Evolutionary conservation across 1,140 invertebrate species (phyloP), one percentile per base, ranked within the genome.

Genomic region (Drosophila punjabiensis): DNA sequence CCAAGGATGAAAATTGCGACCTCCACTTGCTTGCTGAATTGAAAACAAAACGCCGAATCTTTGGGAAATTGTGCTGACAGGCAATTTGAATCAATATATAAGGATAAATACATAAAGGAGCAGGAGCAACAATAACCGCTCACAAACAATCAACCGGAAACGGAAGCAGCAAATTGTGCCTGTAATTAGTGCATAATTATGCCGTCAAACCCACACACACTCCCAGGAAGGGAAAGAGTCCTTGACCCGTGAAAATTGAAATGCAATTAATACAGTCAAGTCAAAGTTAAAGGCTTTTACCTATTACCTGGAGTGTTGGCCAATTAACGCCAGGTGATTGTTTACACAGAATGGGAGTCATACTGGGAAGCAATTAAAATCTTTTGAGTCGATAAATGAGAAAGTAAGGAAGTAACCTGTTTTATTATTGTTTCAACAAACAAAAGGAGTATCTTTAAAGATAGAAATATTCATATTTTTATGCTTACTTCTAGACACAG

Each of bases 111-210:
- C 28, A 35, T 64, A 43, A 28, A 18, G 39, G 20, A 45, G 16
- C 11, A 35, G 33, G n/a, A 32, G 52, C 41, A 50, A 33, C 65
- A 58, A 41, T 68, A 53, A 37, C 13, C 52, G 43, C 28, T 52
- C 39, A 61, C 47, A 63, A 76, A 37, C 35, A 52, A 45, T 62
- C 13, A 33, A n/a, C 62, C 79, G 79, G 71, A 65, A 67, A 66
- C 76, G 82, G 76, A 75, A 81, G 76, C 64, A 78, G 52, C 77
- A 79, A 85, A 86, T 81, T 79, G 74, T 66, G 79, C 82, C 48
- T 53, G 61, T 76, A 85, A 86, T 85, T 81, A 81, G 82, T 64
- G 52, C 62, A 66, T 85, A 85, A 85, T 85, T 85, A 85, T 85
- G 68, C 68, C 48, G 33, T n/a, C 50, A 52, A 24, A n/a, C 56